phyloP scores from a whole-genome alignment of 1,140 invertebrate species.

The Achroia grisella region DNA sequence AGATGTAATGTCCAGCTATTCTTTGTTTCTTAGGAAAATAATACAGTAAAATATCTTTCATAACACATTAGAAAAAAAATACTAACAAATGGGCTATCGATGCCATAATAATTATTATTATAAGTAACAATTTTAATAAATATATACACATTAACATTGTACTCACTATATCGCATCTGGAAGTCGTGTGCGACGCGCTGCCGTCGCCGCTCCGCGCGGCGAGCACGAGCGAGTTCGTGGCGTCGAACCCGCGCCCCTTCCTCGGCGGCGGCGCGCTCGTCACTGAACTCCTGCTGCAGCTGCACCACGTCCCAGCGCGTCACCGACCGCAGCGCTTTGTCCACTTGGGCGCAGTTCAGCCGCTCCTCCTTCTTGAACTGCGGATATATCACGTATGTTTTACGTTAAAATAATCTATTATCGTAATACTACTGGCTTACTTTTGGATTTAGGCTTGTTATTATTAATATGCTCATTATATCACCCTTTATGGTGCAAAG shows the following conservation, averaged over 20 bases:
- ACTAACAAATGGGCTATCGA: too few species aligned
- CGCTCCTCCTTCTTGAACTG: slow-evolving; percentile 66
- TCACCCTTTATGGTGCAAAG: too few species aligned
- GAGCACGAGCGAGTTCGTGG: slow-evolving; percentile 17
- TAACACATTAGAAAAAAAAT: too few species aligned
- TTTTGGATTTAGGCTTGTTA: too few species aligned
- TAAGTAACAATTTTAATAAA: too few species aligned
- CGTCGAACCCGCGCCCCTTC: slow-evolving; percentile 11
- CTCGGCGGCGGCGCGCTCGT: slow-evolving; percentile 24
- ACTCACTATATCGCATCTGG: slow-evolving; percentile 30
- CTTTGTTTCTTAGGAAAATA: too few species aligned
- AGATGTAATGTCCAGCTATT: too few species aligned
- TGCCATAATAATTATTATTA: too few species aligned
- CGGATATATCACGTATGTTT: background rate
- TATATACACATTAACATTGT: background rate
- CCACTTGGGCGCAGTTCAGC: slow-evolving; percentile 48
- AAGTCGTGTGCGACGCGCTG: background rate
- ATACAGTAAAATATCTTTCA: too few species aligned
- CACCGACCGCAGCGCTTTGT: slow-evolving; percentile 45
- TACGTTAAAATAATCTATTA: too few species aligned
- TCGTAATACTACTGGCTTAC: too few species aligned
- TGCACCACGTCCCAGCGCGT: slow-evolving; percentile 38
- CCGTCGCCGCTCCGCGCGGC: slow-evolving; percentile 14
- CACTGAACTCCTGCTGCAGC: slow-evolving; percentile 39
- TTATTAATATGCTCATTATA: too few species aligned